Base-by-base conservation (phyloP, 1,140 invertebrate genomes). In the Aporrectodea caliginosa region DNA sequence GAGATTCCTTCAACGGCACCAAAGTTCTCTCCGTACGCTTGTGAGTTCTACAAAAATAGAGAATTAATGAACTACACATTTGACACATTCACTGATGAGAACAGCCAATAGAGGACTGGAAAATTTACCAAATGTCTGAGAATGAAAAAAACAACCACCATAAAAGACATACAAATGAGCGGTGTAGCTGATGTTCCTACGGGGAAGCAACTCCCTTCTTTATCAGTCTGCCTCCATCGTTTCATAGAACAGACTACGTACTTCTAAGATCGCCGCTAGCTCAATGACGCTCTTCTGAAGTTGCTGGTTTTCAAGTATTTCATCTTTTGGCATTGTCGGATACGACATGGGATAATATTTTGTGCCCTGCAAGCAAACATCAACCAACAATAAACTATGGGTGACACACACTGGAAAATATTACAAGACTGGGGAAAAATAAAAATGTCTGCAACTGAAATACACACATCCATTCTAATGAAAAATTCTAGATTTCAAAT, bases 231-330 rank as follows among this genome's bases (percentile, higher is more conserved):
- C 83, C 69, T 87, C 86, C 16, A 85, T 85, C 2, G 85, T 84
- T 34, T 87, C 86, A 22, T 85, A 82, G 82, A 87, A 87, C 43
- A 87, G 81, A 58, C 84, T 81, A 34, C 87, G 80, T 35, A 86
- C 85, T 34, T 96, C 94, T 35, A 97, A 88, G 80, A 93, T 92
- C 43, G 91, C 90, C 14, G 94, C 93, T 79, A 97, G 89, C 85
- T 96, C 94, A 75, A 95, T 88, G 35, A 97, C 91, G 70, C 94
- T 91, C 84, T 93, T 92, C 78, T 93, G 92, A 1, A 98, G 90
- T 27, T 91, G 90, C 12, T 94, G 92, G 85, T 97, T 93, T 82
- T 96, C 94, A 71, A 97, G 90, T n/a, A 98, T 90, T 80, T 97
- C 95, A 68, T 92, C 91, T 80, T 95, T 94, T 16, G 95, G 95